These are phyloP conservation scores for Enteromius radiatus DNA, from an alignment of 2,797 vertebrate genomes.

Conservation along the genomic window DNA sequence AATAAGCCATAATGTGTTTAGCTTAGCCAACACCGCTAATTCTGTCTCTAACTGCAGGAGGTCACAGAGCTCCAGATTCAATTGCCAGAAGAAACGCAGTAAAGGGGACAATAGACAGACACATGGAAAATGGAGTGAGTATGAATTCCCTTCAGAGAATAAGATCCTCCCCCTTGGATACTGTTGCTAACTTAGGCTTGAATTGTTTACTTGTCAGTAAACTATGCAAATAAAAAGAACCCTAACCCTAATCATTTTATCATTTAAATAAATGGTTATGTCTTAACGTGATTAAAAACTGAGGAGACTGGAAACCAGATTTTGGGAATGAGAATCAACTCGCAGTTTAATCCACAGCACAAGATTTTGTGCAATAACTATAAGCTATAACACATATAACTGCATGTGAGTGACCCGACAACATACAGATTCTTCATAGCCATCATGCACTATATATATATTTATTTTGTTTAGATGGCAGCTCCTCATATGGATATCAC, in stretches of 20 bases:
- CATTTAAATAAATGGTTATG: not conserved
- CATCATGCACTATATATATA: not conserved
- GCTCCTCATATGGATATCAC: conserved; percentile 86
- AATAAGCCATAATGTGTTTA: not conserved
- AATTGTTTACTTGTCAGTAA: not conserved
- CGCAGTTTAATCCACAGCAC: not conserved
- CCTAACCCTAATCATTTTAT: not conserved
- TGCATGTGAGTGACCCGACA: not conserved
- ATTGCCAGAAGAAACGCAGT: conserved; percentile 80
- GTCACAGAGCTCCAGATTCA: conserved; percentile 79
- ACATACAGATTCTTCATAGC: not conserved
- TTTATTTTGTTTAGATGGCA: conserved; percentile 72
- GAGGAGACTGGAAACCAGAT: not conserved
- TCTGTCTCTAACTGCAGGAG: conserved; percentile 65
- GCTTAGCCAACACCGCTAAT: not conserved
- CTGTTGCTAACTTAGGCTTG: not conserved
- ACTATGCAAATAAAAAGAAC: not conserved
- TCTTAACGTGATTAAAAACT: not conserved
- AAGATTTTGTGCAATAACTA: no score
- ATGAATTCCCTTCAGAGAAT: not conserved
- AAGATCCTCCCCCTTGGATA: not conserved
- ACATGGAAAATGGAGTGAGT: conserved; percentile 84
- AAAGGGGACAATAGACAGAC: conserved; percentile 78
- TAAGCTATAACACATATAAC: no score
- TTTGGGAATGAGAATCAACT: not conserved